Evolutionary conservation across 2,888 invertebrate genomes (phyloP).

Genomic region (Ecliptopera silaceata): DNA sequence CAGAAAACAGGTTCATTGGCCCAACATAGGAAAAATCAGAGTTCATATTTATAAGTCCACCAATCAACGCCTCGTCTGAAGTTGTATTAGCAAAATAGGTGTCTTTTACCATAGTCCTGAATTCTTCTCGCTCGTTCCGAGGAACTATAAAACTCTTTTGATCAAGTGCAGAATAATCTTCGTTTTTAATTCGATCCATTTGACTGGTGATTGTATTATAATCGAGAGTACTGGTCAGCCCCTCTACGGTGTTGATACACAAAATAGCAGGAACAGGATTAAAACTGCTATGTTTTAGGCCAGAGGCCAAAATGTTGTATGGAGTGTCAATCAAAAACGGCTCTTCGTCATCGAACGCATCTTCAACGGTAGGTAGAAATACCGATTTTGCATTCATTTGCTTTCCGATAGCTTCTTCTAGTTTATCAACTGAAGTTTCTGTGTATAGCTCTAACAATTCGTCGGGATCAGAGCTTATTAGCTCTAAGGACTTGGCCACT

Average conservation of each 20-base stretch:
- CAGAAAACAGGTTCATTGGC: conserved; percentile 65
- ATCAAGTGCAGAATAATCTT: conserved; percentile 64
- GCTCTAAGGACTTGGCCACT: conserved; percentile 66
- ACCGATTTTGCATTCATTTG: conserved; percentile 72
- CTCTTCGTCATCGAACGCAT: conserved; percentile 63
- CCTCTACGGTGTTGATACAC: conserved; percentile 82
- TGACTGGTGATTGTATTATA: conserved; percentile 68
- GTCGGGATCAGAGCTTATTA: conserved; percentile 54
- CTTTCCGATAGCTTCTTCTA: conserved; percentile 70
- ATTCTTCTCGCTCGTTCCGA: conserved; percentile 53
- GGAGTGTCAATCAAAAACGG: conserved; percentile 70
- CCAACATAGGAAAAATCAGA: conserved; percentile 72
- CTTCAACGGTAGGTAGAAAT: conserved; percentile 69
- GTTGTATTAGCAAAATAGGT: conserved; percentile 66
- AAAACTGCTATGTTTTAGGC: conserved; percentile 44
- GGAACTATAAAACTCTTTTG: conserved; percentile 57
- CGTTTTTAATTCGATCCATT: conserved; percentile 65
- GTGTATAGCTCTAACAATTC: conserved; percentile 58
- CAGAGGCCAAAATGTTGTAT: conserved; percentile 65
- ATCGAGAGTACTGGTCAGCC: conserved; percentile 70
- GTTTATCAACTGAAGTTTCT: conserved; percentile 53
- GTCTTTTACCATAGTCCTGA: conserved; percentile 57
- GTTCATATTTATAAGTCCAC: conserved; percentile 70
- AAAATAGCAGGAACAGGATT: conserved; percentile 76
- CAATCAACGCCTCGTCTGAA: conserved; percentile 63